Evolutionary conservation across 2,888 invertebrate species (phyloP).

Genomic region (Strigamia maritima): DNA sequence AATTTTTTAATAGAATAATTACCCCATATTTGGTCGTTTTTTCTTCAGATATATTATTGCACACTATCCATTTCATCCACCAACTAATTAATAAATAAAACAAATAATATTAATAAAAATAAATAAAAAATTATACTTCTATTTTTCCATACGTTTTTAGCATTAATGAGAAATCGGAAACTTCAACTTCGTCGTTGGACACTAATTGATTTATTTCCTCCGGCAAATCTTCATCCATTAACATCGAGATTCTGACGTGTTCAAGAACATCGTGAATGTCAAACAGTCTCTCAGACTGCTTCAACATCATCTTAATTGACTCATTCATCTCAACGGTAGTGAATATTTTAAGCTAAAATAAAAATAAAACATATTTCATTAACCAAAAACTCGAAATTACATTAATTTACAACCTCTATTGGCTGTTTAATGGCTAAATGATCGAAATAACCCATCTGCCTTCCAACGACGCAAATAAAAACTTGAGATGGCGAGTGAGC

Average conservation of each 20-base stretch:
- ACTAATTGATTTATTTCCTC: background rate
- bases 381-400: background rate
- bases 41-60: background rate
- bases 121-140: background rate
- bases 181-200: background rate
- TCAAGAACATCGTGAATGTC: background rate
- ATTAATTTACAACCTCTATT: background rate
- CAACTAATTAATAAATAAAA: background rate
- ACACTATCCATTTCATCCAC: background rate
- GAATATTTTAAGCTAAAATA: background rate
- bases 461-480: background rate
- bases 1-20: too few relatives aligned
- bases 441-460: constrained; percentile 12
- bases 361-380: background rate
- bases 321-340: background rate
- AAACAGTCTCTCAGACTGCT: background rate
- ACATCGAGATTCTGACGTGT: background rate
- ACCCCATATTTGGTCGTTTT: background rate
- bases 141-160: background rate
- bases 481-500: background rate
- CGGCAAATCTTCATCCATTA: background rate
- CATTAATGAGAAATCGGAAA: background rate
- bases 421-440: constrained; percentile 11
- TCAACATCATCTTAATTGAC: background rate
- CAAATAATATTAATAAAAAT: background rate